Percentiles rank a stretch among this genome's conserved stretches.
Conservation (phyloP, 2,888 invertebrate genomes). For the Dysmachus trigonus region DNA sequence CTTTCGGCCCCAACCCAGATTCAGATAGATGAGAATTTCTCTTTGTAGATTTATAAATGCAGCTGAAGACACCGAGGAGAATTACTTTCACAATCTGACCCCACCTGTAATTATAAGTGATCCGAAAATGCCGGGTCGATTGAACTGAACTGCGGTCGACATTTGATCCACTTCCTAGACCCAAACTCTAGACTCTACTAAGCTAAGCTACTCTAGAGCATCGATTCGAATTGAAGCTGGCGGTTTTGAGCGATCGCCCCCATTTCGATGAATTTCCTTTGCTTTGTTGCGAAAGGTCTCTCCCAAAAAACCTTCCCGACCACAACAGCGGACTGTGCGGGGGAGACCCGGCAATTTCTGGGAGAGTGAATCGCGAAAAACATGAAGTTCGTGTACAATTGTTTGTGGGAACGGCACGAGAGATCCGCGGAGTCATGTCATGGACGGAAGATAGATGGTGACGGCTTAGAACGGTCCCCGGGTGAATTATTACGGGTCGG, state of each 20-base stretch:
- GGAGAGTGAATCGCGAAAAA: slow-evolving; percentile 19
- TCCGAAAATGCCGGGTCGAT: neutral
- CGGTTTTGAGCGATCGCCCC: neutral
- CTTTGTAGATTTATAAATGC: neutral
- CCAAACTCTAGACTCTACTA: neutral
- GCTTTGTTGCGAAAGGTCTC: neutral
- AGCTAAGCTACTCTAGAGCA: too few species aligned
- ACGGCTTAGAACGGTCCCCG: neutral
- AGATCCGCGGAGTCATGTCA: slow-evolving; percentile 16
- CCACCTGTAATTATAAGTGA: neutral
- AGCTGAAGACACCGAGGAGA: neutral
- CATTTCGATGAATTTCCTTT: neutral
- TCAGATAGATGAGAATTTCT: neutral
- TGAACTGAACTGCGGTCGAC: neutral
- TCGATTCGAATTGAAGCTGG: neutral
- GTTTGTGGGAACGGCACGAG: slow-evolving; percentile 47
- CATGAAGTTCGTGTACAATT: slow-evolving; percentile 46
- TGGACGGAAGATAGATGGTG: slow-evolving; percentile 31
- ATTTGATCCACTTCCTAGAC: neutral
- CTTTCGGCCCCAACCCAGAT: neutral
- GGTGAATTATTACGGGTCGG: neutral
- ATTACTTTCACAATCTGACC: neutral
- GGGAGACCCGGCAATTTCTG: slow-evolving; percentile 2
- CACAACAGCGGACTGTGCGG: too few species aligned
- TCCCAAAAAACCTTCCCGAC: neutral